Conservation (phyloP, 2,113 vertebrate species). For the Suncus etruscus region DNA sequence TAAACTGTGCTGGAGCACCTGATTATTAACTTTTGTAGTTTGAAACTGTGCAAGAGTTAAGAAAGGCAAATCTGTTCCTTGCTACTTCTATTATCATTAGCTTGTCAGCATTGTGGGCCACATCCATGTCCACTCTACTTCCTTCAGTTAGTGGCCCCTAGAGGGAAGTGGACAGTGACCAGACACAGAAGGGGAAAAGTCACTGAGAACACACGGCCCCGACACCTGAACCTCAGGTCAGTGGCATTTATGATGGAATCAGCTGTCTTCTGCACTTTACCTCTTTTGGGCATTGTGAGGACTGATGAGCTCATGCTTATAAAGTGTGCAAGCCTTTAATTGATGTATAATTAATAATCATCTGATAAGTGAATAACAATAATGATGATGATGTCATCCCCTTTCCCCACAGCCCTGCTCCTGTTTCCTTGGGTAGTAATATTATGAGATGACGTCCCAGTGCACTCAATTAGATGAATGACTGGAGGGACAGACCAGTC, state of each 20-base stretch:
- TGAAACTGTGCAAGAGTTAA: not conserved
- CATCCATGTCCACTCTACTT: not conserved
- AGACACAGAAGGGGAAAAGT: not conserved
- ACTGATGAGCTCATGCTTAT: constrained; percentile 79
- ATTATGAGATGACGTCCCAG: constrained; percentile 33
- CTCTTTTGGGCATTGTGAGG: constrained; percentile 72
- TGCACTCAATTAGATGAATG: not conserved
- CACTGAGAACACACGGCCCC: not conserved
- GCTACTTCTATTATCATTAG: not conserved
- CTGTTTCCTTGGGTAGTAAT: not conserved
- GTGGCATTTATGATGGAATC: constrained; percentile 35
- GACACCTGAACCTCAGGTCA: constrained; percentile 49
- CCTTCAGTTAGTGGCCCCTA: not conserved
- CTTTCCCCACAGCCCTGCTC: constrained; percentile 3
- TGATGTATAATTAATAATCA: constrained; percentile 80
- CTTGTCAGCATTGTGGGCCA: not conserved
- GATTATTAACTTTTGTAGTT: not conserved
- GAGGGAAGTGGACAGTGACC: not conserved
- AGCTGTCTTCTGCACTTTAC: constrained; percentile 46
- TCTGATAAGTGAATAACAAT: constrained; percentile 78
- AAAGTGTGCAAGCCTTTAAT: constrained; percentile 76
- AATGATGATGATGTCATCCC: constrained; percentile 71
- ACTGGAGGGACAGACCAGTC: not conserved
- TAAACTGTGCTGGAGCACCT: fast-evolving
- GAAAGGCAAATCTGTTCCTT: constrained; percentile 24